These are phyloP conservation scores for Galeopsomyia nigrocyanea DNA, from an alignment of 2,888 invertebrate species.

Conservation along the genomic window DNA sequence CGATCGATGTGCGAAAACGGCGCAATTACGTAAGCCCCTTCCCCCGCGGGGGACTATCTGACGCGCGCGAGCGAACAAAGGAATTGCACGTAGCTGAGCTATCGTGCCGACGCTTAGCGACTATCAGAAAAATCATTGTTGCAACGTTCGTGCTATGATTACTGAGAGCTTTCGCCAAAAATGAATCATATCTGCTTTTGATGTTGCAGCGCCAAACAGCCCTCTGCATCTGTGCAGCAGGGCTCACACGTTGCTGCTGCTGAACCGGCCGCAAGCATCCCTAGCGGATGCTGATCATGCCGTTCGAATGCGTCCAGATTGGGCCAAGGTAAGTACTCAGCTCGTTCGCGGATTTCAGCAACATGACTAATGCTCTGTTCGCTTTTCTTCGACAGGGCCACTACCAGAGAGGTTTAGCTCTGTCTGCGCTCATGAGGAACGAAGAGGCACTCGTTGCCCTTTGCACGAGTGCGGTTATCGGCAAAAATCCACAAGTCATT, in stretches of 20 bases:
- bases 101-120: too few relatives aligned
- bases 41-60: not conserved
- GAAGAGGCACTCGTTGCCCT: conserved; percentile 74
- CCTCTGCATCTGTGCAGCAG: conserved; percentile 76
- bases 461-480: conserved; percentile 73
- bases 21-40: conserved; percentile 40
- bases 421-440: conserved; percentile 71
- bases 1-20: conserved; percentile 43
- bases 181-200: too few relatives aligned
- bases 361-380: too few relatives aligned
- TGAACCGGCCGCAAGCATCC: conserved; percentile 75
- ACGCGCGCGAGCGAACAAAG: conserved; percentile 13
- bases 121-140: too few relatives aligned
- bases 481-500: conserved; percentile 71
- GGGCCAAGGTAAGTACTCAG: conserved; percentile 74
- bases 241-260: conserved; percentile 74
- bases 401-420: conserved; percentile 72
- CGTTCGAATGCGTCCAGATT: conserved; percentile 74
- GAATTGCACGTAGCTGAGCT: too few relatives aligned
- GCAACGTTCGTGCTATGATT: too few relatives aligned
- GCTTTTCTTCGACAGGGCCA: conserved; percentile 69
- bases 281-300: conserved; percentile 77
- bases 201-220: conserved; percentile 74
- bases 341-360: too few relatives aligned
- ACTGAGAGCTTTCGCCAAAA: too few relatives aligned